Base-by-base conservation (phyloP, 2,888 invertebrate species). In the Phaonia tiefii region DNA sequence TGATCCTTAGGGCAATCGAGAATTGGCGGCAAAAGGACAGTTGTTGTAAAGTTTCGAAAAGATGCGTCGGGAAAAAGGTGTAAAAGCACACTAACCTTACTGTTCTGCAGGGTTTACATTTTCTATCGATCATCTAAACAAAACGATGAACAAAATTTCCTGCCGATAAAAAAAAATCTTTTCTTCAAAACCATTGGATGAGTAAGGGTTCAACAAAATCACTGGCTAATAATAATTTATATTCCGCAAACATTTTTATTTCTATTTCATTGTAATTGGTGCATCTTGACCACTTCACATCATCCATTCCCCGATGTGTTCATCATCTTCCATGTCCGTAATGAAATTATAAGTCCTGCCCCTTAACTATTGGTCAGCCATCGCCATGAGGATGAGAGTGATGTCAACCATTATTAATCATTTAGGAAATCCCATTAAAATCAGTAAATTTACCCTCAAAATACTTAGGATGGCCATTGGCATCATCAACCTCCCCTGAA, bases 321-420 rank as follows among this genome's bases (percentile, higher is more conserved):
- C 22, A 63, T 22, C 63, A 63, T 58, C 58, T n/a, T 15, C 1
- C 1, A 31, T 42, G 1, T 39, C 56, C 56, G 11, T 17, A 60
- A 60, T 20, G 20, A 5, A 39, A 58, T 56, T 5, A 17, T 39
- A 37, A 63, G 42, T 17, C 22, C 26, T 31, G 1, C 17, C 2
- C 15, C 37, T 17, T 42, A 1, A 20, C 51, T 1, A 71, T 54
- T 73, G 73, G 51, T 65, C 63, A 63, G 8, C 26, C 37, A 8
- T 39, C 15, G 20, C 26, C 15, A 67, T 63, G 63, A 37, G 15
- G 39, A 42, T 60, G 39, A 17, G 71, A 58, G 10, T 37, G 39
- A 42, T 60, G 39, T 26, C 75, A 58, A 51, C 73, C 80, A 76
- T 76, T 80, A 75, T 63, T 79, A 67, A 7, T 4, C 74, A 51